A percentile compares a stretch with the other conserved stretches of the same genome.
These are phyloP conservation scores for Bursaphelenchus mucronatus DNA, from an alignment of 1,140 invertebrate species.

Conservation along the genomic window DNA sequence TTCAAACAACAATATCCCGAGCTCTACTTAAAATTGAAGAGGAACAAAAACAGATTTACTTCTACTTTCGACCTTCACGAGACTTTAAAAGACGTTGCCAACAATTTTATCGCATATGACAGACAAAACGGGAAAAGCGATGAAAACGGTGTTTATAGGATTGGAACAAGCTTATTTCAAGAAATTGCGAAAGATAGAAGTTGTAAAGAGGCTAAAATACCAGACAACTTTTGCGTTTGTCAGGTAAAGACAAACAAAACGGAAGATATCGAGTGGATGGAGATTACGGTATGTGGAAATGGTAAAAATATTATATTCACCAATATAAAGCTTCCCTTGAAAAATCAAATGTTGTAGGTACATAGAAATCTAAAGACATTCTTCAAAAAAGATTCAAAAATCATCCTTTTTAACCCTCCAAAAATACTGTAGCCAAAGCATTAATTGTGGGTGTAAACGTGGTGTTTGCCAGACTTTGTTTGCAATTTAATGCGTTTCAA, in stretches of 20 bases:
- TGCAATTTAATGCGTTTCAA: no score
- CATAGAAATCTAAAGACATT: no score
- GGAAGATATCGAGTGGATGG: background rate
- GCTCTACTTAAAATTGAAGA: conserved; percentile 18
- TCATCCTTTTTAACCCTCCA: no score
- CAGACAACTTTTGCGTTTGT: conserved; percentile 46
- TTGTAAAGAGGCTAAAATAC: conserved; percentile 38
- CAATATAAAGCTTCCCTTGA: no score
- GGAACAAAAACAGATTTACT: conserved; percentile 29
- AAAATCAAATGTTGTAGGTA: no score
- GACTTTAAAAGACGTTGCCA: conserved; percentile 40
- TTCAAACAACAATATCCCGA: conserved; percentile 30
- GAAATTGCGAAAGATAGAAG: conserved; percentile 34
- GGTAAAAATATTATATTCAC: no score
- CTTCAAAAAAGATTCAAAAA: no score
- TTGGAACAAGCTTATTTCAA: conserved; percentile 38
- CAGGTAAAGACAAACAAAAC: conserved; percentile 18
- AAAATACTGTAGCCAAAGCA: no score
- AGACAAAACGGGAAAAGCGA: background rate
- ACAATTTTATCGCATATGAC: conserved; percentile 17
- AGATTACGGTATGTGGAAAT: no score
- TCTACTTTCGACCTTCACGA: conserved; percentile 49
- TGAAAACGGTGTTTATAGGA: conserved; percentile 4
- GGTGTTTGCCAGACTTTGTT: no score
- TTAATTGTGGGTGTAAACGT: no score